Base-by-base conservation (phyloP, 2,113 vertebrate species). In the Thalassoma bifasciatum region DNA sequence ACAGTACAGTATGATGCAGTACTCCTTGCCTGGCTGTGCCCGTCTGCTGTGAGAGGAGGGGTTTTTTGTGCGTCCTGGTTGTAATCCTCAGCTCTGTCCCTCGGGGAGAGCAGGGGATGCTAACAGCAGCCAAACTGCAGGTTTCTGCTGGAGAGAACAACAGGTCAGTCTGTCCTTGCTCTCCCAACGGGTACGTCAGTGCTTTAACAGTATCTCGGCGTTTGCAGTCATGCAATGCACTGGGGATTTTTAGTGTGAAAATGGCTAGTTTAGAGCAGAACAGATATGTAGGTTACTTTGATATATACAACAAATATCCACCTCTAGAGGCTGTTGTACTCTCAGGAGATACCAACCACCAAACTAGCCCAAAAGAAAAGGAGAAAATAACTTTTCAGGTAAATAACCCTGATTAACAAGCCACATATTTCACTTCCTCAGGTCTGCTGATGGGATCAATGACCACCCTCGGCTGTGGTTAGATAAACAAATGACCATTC, bases 91-190 rank as follows among this genome's bases (percentile, higher is more conserved):
- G 34, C 37, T 7, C 40, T 10, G 49, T 88, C 76, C 61, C 76
- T 23, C 51, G 58, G 79, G 68, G 19, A 7, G 14, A 37, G 34
- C 26, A 6, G 47, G 5, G 56, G 59, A 71, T 68, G 46, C 72
- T 68, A 74, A 81, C 77, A 76, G 75, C 75, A 77, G 81, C 67
- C 67, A 82, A 58, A 75, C 79, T 61, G 77, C 77, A 68, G 65
- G 58, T 66, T 83, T 47, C 66, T 58, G 24, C 64, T 53, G 67
- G 44, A 75, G 76, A 77, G 37, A 78, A 83, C 71, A 81, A 68
- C 78, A 69, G 73, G 78, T 82, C 75, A 72, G 58, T 63, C 42
- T 50, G 78, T 67, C 81, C 69, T 69, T 72, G 63, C 67, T 56
- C 66, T 40, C 57, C 46, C 58, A 16, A 10, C 16, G 66, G 49